Conservation (phyloP, 2,797 vertebrate species). For the Triplophysa yarkandensis region DNA sequence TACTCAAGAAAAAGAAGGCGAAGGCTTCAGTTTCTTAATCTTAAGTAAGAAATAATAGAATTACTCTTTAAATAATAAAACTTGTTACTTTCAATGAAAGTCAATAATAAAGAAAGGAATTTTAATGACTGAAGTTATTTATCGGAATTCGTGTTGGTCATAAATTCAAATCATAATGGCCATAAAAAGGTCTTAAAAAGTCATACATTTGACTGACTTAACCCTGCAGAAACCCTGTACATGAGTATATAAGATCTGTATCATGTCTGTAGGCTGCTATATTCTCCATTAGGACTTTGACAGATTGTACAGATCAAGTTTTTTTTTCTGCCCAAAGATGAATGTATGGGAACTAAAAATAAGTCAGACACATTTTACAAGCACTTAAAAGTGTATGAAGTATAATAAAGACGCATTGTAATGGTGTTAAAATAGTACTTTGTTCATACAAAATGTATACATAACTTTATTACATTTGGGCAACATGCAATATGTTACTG, state of each 20-base stretch:
- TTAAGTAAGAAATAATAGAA: too few relatives aligned
- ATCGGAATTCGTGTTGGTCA: too few relatives aligned
- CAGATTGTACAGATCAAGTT: constrained; percentile 43
- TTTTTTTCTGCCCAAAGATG: constrained; percentile 42
- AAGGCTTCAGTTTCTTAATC: too few relatives aligned
- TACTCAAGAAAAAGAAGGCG: too few relatives aligned
- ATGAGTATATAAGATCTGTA: constrained; percentile 46
- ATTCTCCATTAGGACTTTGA: constrained; percentile 47
- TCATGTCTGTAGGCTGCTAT: constrained; percentile 58
- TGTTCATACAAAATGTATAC: constrained; percentile 29
- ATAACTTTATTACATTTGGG: constrained; percentile 36
- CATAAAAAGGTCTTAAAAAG: too few relatives aligned
- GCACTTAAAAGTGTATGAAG: constrained; percentile 42
- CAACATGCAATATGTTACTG: constrained; percentile 42
- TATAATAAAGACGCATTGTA: constrained; percentile 29
- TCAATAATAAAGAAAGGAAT: too few relatives aligned
- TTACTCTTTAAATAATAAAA: too few relatives aligned
- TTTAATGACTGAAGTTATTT: too few relatives aligned
- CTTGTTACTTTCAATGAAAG: too few relatives aligned
- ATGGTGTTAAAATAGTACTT: constrained; percentile 46
- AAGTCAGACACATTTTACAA: constrained; percentile 41
- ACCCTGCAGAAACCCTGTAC: too few relatives aligned
- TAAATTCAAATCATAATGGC: too few relatives aligned
- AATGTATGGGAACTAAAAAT: constrained; percentile 32
- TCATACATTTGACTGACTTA: too few relatives aligned